Evolutionary conservation across 2,113 vertebrate species (phyloP).

Genomic region (Macrotis lagotis): DNA sequence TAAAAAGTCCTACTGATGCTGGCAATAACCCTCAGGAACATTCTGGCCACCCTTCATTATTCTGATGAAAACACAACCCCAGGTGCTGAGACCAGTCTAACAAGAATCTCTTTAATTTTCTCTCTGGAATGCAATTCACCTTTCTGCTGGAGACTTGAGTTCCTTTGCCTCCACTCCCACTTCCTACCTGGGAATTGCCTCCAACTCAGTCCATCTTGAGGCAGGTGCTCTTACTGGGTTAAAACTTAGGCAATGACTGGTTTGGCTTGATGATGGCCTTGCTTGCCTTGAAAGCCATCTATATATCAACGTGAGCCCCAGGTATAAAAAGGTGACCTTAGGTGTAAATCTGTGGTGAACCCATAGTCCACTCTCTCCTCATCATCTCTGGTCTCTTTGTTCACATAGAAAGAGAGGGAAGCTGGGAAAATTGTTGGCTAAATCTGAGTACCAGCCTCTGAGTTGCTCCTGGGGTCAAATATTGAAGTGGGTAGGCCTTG

Average conservation of each 20-base stretch:
- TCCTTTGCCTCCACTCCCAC: not conserved
- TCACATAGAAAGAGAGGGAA: not conserved
- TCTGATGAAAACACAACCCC: not conserved
- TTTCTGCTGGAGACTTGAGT: not conserved
- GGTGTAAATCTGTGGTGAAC: not conserved
- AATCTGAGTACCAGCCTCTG: not conserved
- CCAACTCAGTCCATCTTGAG: not conserved
- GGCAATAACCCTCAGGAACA: not conserved
- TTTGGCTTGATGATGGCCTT: constrained; percentile 23
- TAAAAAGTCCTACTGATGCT: not conserved
- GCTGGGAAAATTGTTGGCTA: not conserved
- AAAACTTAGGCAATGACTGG: not conserved
- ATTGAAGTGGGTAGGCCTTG: not conserved
- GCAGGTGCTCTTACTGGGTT: not conserved
- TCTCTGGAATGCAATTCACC: not conserved
- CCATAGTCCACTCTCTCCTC: not conserved
- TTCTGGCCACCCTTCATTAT: not conserved
- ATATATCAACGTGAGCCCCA: not conserved
- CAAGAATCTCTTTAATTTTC: not conserved
- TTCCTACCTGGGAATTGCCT: not conserved
- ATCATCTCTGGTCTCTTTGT: not conserved
- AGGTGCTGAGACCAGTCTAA: not conserved
- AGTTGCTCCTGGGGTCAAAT: not conserved
- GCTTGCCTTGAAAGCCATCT: constrained; percentile 4
- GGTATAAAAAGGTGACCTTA: not conserved